Conservation (phyloP, 2,113 vertebrate genomes). For the Hydropotes inermis region DNA sequence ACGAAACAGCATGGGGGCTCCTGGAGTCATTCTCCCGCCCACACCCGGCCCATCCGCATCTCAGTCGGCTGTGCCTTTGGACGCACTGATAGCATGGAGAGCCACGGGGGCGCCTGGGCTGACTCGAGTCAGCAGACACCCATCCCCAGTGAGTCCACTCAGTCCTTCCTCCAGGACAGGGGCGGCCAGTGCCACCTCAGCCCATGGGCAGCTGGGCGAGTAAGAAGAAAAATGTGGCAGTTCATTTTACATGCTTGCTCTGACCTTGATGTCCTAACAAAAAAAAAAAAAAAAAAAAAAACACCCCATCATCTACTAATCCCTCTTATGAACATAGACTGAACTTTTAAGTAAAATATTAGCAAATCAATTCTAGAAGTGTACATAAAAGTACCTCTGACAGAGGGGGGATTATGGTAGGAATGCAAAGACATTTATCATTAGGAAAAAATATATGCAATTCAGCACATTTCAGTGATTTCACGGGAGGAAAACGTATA, state of each 20-base stretch:
- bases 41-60: rapidly evolving
- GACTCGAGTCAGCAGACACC: rapidly evolving
- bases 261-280: not conserved
- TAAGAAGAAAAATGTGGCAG: not conserved
- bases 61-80: rapidly evolving
- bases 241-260: not conserved
- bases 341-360: not conserved
- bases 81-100: rapidly evolving
- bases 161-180: not conserved
- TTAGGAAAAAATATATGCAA: not conserved
- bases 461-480: not conserved
- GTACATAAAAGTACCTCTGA: not conserved
- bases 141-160: not conserved
- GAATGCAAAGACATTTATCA: not conserved
- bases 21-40: rapidly evolving
- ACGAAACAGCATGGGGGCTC: rapidly evolving
- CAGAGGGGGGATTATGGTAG: not conserved
- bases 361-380: not conserved
- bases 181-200: not conserved
- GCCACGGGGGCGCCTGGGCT: rapidly evolving
- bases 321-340: not conserved
- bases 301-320: not conserved
- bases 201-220: no score
- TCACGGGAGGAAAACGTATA: not conserved
- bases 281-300: not conserved